These are phyloP conservation scores for Malaclemys terrapin DNA, from an alignment of 2,113 vertebrate species.

Conservation along the genomic window DNA sequence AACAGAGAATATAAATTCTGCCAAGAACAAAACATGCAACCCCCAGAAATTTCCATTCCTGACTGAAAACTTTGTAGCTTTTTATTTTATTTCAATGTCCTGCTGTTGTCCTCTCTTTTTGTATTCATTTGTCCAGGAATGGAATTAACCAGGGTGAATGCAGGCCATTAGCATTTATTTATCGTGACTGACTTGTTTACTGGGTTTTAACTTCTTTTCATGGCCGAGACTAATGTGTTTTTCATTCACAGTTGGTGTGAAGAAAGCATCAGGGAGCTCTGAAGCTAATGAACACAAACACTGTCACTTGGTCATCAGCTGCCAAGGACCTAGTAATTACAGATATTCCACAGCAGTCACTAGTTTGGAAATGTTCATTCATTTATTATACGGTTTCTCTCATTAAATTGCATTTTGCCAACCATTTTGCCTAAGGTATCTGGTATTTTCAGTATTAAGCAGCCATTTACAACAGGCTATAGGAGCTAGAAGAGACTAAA, in stretches of 20 bases:
- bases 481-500: not conserved
- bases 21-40: not conserved
- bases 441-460: not conserved
- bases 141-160: not conserved
- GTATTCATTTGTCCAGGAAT: fast-evolving
- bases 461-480: not conserved
- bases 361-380: not conserved
- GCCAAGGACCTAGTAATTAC: not conserved
- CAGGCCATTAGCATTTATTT: not conserved
- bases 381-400: not conserved
- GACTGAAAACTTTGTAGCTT: not conserved
- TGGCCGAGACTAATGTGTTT: not conserved
- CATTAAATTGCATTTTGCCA: not conserved
- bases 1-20: fast-evolving
- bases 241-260: not conserved
- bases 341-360: not conserved
- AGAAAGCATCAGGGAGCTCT: not conserved
- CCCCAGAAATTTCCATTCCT: conserved; percentile 6
- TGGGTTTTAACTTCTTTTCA: not conserved
- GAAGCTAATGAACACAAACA: fast-evolving
- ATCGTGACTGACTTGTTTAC: not conserved
- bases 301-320: not conserved
- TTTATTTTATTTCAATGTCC: not conserved
- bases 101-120: not conserved
- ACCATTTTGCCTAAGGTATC: not conserved